Conservation (phyloP, 2,888 invertebrate species). For the Eupithecia pulchellata region DNA sequence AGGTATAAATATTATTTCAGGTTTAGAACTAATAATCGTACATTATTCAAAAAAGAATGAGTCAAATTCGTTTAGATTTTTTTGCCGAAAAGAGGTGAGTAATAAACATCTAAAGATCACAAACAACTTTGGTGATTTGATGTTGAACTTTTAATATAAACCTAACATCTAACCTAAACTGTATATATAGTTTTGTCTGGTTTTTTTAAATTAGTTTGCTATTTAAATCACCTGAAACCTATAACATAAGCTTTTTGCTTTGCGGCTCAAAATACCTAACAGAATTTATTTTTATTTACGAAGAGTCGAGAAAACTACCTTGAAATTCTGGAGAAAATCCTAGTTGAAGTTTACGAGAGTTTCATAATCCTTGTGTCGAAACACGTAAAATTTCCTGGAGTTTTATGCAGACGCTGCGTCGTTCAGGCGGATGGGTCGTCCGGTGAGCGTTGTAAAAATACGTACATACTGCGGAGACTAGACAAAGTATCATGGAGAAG, state of each 20-base stretch:
- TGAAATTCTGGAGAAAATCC: conserved; percentile 60
- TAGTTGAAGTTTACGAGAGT: conserved; percentile 72
- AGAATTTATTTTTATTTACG: conserved; percentile 6
- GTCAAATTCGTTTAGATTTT: neutral
- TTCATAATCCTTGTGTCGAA: conserved; percentile 73
- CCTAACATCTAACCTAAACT: too few species aligned
- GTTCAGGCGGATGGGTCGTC: conserved; percentile 65
- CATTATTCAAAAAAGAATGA: too few species aligned
- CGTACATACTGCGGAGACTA: conserved; percentile 35
- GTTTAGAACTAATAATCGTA: too few species aligned
- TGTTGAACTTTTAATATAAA: too few species aligned
- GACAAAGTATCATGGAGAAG: conserved; percentile 1
- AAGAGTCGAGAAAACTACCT: conserved; percentile 51
- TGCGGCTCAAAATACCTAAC: neutral
- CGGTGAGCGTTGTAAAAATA: conserved; percentile 68
- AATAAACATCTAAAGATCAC: neutral
- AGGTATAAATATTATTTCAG: neutral
- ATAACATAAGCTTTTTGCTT: neutral
- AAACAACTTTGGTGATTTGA: too few species aligned
- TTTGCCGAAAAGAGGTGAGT: neutral
- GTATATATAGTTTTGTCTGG: too few species aligned
- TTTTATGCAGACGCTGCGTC: conserved; percentile 74
- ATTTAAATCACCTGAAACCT: neutral
- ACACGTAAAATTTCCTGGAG: conserved; percentile 75
- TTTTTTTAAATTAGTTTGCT: too few species aligned